Conservation (phyloP, 2,113 vertebrate species). For the Oenanthe oenanthe region DNA sequence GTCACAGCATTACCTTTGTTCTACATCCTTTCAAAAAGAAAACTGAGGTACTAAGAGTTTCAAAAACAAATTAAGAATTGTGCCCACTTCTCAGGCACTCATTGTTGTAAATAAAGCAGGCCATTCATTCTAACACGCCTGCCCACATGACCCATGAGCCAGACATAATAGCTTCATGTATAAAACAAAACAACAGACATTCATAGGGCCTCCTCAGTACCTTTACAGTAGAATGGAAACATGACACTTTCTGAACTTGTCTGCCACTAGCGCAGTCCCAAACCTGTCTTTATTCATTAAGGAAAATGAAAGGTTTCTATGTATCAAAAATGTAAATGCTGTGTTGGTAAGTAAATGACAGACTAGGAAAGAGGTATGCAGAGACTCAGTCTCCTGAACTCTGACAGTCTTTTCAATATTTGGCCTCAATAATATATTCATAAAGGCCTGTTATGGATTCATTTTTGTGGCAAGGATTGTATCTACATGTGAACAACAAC, state of each 20-base stretch:
- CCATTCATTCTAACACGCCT: not conserved
- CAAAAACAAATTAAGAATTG: not conserved
- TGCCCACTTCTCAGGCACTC: not conserved
- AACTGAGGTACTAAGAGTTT: not conserved
- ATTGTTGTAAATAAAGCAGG: not conserved
- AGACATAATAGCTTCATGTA: not conserved
- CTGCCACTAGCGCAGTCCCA: conserved; percentile 89
- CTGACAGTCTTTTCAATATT: not conserved
- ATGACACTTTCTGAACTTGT: conserved; percentile 84
- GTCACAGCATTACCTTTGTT: not conserved
- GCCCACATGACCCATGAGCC: not conserved
- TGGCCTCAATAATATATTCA: not conserved
- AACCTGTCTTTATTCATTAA: conserved; percentile 77
- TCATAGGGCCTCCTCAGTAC: conserved; percentile 63
- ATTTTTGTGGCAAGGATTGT: not conserved
- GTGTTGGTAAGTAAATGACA: not conserved
- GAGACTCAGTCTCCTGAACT: not conserved
- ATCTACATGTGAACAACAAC: not conserved
- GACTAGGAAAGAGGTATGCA: not conserved
- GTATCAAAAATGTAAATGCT: not conserved
- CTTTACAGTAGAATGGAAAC: conserved; percentile 94
- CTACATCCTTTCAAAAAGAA: not conserved
- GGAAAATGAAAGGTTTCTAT: conserved; percentile 16
- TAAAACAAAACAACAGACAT: not conserved
- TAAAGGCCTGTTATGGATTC: not conserved